Evolutionary conservation across 2,113 vertebrate genomes (phyloP), one percentile per base, ranked within the genome.

Genomic region (Ctenodactylus gundi): DNA sequence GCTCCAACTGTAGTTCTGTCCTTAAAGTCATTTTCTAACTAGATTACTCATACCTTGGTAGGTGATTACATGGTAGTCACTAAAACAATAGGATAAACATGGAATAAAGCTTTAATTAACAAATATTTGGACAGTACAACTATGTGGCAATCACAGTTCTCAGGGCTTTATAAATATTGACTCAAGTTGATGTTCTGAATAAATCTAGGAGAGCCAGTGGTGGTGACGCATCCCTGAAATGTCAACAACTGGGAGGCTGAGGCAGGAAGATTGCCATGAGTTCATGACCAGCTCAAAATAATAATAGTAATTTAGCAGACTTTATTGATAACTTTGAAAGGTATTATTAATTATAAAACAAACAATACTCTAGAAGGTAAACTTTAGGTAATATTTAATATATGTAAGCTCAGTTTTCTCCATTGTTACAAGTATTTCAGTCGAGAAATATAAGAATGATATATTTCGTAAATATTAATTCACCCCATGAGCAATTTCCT

Each of bases 311-410:
- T n/a, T n/a, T n/a, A n/a, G n/a, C n/a, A n/a, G n/a, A n/a, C n/a
- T n/a, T n/a, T n/a, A n/a, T n/a, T n/a, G n/a, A n/a, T n/a, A n/a
- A n/a, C n/a, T n/a, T n/a, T n/a, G 49, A 86, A 90, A 39, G 53
- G 11, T 14, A 72, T 78, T 85, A 58, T 51, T 44, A 46, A 36
- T 83, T 85, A 49, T 34, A 55, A 93, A 84, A 44, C 49, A 90
- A 75, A 49, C n/a, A 53, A 80, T 31, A 36, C 7, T 65, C 2
- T 58, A 39, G n/a, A 31, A 10, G 83, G 13, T 60, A 25, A 90
- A 53, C 51, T 87, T 93, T 46, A 75, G 36, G 46, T 90, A 75
- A 31, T 55, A 83, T 88, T 90, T 94, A 84, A 85, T 29, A 51
- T 55, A 57, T 2, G 46, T 1, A 60, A 15, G 15, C 31, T 85